Evolutionary conservation across 2,113 vertebrate genomes (phyloP).

Genomic region (Rhagologus leucostigma): DNA sequence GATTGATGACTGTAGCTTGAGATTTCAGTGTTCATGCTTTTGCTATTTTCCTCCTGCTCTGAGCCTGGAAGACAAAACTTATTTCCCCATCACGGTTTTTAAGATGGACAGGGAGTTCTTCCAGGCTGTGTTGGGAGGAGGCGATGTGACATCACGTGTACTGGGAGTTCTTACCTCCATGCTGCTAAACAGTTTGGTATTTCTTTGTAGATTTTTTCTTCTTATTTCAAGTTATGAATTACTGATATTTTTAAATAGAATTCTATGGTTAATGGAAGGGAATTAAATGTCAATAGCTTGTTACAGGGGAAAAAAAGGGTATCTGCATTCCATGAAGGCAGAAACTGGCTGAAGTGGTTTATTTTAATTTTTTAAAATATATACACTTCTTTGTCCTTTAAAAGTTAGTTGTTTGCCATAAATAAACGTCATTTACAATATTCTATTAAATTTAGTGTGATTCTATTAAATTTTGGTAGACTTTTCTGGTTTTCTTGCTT

Average conservation of each 20-base stretch:
- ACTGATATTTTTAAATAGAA: neutral
- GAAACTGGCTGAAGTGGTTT: neutral
- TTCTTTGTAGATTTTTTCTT: neutral
- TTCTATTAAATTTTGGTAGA: too few relatives aligned
- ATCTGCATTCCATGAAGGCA: neutral
- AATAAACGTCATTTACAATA: fast-evolving
- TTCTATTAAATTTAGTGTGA: fast-evolving
- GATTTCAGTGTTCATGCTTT: neutral
- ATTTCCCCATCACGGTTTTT: fast-evolving
- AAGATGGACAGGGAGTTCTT: fast-evolving
- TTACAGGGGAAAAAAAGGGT: too few relatives aligned
- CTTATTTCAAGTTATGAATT: neutral
- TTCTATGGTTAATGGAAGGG: neutral
- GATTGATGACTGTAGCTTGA: neutral
- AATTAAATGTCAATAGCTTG: neutral
- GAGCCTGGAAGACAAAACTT: neutral
- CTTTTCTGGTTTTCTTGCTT: neutral
- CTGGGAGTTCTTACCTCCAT: too few relatives aligned
- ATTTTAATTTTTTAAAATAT: neutral
- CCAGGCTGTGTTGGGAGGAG: fast-evolving
- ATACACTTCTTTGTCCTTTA: neutral
- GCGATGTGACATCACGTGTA: fast-evolving
- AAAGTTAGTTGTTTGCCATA: neutral
- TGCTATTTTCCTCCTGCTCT: fast-evolving
- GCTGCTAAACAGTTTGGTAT: neutral